phyloP scores from a whole-genome alignment of 2,797 vertebrate genomes.

The Tarsius wallacei region DNA sequence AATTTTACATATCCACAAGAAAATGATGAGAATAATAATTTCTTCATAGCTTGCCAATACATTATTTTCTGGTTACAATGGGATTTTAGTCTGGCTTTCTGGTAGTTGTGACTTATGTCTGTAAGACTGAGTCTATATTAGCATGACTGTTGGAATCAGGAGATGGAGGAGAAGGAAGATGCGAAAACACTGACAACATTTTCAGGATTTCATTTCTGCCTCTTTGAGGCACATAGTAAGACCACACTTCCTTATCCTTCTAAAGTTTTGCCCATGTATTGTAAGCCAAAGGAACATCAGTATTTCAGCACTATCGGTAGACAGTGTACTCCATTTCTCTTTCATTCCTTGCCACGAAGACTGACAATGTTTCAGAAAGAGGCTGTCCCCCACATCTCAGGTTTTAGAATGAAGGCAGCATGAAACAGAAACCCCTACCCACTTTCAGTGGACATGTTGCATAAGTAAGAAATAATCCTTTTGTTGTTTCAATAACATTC shows the following conservation, averaged over 20 bases:
- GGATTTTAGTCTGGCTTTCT: background rate
- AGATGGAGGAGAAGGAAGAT: background rate
- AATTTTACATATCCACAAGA: background rate
- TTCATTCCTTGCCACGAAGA: background rate
- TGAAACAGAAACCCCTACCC: accelerated
- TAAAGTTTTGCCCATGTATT: background rate
- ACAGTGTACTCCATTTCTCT: background rate
- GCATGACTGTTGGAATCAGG: background rate
- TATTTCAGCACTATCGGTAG: background rate
- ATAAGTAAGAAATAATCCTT: background rate
- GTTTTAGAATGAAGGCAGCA: background rate
- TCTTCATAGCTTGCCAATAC: background rate
- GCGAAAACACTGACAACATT: background rate
- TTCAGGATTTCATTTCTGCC: background rate
- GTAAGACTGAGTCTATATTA: background rate
- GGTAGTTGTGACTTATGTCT: background rate
- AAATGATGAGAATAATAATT: background rate
- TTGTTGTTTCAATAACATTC: background rate
- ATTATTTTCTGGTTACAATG: background rate
- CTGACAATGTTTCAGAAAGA: background rate
- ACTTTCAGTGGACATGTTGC: background rate
- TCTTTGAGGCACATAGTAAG: background rate
- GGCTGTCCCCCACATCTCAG: accelerated
- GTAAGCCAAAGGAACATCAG: background rate
- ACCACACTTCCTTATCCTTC: background rate